A percentile compares a stretch with the other conserved stretches of the same genome.
Evolutionary conservation across 2,888 invertebrate genomes (phyloP).

Genomic region (Parnassius glacialis): DNA sequence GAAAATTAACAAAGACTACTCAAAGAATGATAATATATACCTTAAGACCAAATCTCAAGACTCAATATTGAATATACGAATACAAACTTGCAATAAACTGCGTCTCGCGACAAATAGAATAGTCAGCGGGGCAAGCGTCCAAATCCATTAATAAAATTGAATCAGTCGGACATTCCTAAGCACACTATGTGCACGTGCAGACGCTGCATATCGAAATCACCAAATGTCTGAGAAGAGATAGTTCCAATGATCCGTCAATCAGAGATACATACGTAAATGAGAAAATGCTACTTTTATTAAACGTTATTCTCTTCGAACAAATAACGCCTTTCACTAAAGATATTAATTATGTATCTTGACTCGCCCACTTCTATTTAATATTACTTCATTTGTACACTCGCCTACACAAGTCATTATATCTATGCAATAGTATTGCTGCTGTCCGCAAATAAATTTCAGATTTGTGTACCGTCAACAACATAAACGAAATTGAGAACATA

Average conservation of each 20-base stretch:
- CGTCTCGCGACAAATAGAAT: slow-evolving; percentile 67
- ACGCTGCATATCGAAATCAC: slow-evolving; percentile 12
- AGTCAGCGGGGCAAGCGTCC: slow-evolving; percentile 78
- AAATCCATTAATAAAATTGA: slow-evolving; percentile 81
- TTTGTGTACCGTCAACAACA: slow-evolving; percentile 3
- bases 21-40: slow-evolving; percentile 46
- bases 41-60: slow-evolving; percentile 48
- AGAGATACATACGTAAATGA: slow-evolving; percentile 29
- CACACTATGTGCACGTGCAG: slow-evolving; percentile 71
- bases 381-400: slow-evolving; percentile 28
- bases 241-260: slow-evolving; percentile 3
- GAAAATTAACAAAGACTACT: slow-evolving; percentile 35
- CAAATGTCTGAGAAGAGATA: slow-evolving; percentile 14
- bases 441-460: slow-evolving; percentile 28
- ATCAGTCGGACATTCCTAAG: slow-evolving; percentile 77
- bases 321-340: slow-evolving; percentile 22
- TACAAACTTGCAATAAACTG: slow-evolving; percentile 45
- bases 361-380: slow-evolving; percentile 24
- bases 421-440: slow-evolving; percentile 34
- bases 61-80: slow-evolving; percentile 44
- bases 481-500: not conserved
- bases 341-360: slow-evolving; percentile 17
- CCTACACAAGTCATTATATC: slow-evolving; percentile 32
- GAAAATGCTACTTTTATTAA: slow-evolving; percentile 41
- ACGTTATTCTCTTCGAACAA: slow-evolving; percentile 34